Percentiles rank a stretch among this genome's conserved stretches.
phyloP scores from a whole-genome alignment of 2,888 invertebrate species.

The Nomada fucata region DNA sequence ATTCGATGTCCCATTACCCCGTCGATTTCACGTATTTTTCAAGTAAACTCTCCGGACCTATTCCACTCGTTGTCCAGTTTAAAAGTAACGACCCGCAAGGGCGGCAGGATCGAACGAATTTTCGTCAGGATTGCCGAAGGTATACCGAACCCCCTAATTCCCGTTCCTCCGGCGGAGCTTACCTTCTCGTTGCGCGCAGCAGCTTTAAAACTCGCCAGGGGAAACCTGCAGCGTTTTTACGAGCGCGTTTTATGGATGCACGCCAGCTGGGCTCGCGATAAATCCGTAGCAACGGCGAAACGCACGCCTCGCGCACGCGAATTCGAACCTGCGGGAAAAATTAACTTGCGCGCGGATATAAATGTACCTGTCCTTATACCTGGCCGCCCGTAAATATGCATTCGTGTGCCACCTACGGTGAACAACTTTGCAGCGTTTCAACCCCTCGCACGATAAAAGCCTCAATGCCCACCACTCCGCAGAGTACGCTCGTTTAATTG shows the following conservation, averaged over 20 bases:
- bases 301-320: background rate
- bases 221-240: constrained; percentile 65
- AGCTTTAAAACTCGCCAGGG: constrained; percentile 53
- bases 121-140: constrained; percentile 5
- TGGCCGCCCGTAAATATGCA: background rate
- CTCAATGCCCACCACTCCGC: no score
- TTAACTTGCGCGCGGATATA: background rate
- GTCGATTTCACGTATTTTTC: no score
- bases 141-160: constrained; percentile 43
- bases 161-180: constrained; percentile 23
- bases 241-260: constrained; percentile 67
- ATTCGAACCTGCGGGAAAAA: background rate
- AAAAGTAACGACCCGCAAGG: no score
- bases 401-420: background rate
- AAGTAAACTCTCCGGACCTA: no score
- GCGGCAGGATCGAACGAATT: background rate
- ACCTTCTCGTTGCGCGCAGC: constrained; percentile 17
- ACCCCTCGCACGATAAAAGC: no score
- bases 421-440: no score
- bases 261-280: constrained; percentile 70
- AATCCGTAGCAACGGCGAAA: constrained; percentile 49
- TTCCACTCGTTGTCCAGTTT: no score
- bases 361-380: background rate
- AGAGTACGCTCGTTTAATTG: no score
- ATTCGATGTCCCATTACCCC: no score